Conservation (phyloP, 2,888 invertebrate genomes). For the Lepidocyrtinus sp. region DNA sequence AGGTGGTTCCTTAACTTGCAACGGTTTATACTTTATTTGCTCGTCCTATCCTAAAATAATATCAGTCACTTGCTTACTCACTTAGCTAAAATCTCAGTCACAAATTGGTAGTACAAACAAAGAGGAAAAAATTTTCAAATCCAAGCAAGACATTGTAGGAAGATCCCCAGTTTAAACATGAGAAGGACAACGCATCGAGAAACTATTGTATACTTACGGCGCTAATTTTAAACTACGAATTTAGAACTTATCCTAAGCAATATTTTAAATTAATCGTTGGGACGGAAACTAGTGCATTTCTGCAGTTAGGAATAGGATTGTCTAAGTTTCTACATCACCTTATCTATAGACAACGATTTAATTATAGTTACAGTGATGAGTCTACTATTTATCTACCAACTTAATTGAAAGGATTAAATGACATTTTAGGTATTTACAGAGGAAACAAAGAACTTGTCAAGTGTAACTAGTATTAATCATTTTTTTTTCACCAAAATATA, state of each 20-base stretch:
- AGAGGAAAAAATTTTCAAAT: background rate
- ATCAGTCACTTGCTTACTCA: constrained; percentile 50
- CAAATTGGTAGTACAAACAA: constrained; percentile 24
- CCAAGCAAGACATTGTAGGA: background rate
- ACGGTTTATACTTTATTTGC: background rate
- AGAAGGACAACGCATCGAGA: background rate
- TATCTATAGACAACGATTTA: no score
- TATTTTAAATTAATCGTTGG: constrained; percentile 42
- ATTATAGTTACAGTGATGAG: no score
- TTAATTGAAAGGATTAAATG: no score
- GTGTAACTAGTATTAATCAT: no score
- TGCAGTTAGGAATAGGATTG: no score
- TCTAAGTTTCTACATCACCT: no score
- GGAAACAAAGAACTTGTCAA: no score
- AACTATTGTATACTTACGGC: background rate
- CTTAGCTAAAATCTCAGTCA: constrained; percentile 41
- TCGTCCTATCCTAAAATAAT: constrained; percentile 26
- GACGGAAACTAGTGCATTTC: constrained; percentile 23
- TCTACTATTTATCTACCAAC: no score
- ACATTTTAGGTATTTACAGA: no score
- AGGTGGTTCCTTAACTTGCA: no score
- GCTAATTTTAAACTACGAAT: background rate
- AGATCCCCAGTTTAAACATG: background rate
- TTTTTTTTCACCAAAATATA: no score
- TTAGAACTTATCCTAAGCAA: no score